These are phyloP conservation scores for Pachyseris speciosa DNA, from an alignment of 64 coral and sea anemone genomes.

Conservation along the genomic window DNA sequence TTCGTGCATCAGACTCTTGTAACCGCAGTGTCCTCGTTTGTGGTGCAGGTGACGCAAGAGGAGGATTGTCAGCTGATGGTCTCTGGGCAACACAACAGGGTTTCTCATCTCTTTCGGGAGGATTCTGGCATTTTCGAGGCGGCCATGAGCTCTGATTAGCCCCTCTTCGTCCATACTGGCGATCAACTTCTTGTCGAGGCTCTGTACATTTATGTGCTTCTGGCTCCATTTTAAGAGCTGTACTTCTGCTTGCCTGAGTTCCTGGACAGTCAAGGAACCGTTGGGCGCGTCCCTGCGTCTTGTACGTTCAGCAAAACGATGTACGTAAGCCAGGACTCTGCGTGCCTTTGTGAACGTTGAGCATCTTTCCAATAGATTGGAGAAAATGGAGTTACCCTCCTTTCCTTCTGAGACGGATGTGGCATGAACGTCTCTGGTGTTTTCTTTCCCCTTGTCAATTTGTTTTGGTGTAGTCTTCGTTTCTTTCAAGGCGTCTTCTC, in stretches of 20 bases:
- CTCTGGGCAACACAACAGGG: constrained; percentile 51
- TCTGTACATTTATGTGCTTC: constrained; percentile 18
- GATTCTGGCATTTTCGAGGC: constrained; percentile 46
- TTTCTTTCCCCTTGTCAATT: constrained; percentile 14
- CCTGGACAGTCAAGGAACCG: constrained; percentile 36
- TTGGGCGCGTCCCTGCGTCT: neutral
- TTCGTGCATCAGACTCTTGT: constrained; percentile 61
- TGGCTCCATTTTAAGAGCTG: constrained; percentile 35
- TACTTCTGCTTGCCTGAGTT: constrained; percentile 24
- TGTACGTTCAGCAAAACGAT: constrained; percentile 40
- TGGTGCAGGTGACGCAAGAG: constrained; percentile 50
- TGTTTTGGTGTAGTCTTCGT: constrained; percentile 45
- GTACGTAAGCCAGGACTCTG: constrained; percentile 29
- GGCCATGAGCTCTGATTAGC: constrained; percentile 5
- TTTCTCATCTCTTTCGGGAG: constrained; percentile 55
- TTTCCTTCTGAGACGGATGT: constrained; percentile 13
- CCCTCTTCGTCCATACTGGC: constrained; percentile 37
- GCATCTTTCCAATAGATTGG: constrained; percentile 32
- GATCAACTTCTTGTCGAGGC: constrained; percentile 44
- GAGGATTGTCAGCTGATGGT: constrained; percentile 55
- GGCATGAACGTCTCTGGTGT: constrained; percentile 46
- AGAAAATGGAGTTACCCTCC: constrained; percentile 26
- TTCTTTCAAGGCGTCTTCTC: constrained; percentile 28
- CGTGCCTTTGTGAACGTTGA: constrained; percentile 44
- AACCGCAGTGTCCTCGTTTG: constrained; percentile 45